Evolutionary conservation across 2,797 vertebrate genomes (phyloP).

Genomic region (Amblyraja radiata): DNA sequence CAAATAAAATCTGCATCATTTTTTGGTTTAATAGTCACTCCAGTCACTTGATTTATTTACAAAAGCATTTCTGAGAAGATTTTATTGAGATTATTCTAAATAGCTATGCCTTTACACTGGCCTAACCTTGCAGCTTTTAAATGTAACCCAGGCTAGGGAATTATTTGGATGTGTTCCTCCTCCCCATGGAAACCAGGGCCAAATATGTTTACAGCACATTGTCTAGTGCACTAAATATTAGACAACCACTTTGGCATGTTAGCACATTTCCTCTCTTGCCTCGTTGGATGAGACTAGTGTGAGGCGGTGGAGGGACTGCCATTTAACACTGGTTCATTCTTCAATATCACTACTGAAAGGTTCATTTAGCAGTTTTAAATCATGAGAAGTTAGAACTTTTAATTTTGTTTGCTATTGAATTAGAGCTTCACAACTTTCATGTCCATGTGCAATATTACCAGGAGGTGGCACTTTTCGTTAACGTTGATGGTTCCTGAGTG

Average conservation of each 20-base stretch:
- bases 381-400: constrained; percentile 15
- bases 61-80: background rate
- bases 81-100: constrained; percentile 5
- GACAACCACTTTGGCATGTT: constrained; percentile 49
- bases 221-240: constrained; percentile 54
- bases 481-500: background rate
- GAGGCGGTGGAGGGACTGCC: constrained; percentile 37
- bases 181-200: constrained; percentile 48
- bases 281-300: constrained; percentile 44
- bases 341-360: constrained; percentile 70
- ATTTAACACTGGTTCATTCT: constrained; percentile 66
- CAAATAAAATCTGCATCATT: background rate
- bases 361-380: constrained; percentile 54
- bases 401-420: background rate
- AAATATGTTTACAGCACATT: constrained; percentile 47
- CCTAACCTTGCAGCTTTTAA: background rate
- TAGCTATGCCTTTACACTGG: background rate
- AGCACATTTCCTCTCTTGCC: constrained; percentile 50
- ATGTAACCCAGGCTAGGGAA: too few relatives aligned
- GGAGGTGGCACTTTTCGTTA: background rate
- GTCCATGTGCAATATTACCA: constrained; percentile 4
- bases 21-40: constrained; percentile 14
- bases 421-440: background rate
- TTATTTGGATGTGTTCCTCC: constrained; percentile 43
- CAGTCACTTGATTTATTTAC: background rate